phyloP scores from a whole-genome alignment of 2,888 invertebrate genomes.

The Lepidonotus clava region DNA sequence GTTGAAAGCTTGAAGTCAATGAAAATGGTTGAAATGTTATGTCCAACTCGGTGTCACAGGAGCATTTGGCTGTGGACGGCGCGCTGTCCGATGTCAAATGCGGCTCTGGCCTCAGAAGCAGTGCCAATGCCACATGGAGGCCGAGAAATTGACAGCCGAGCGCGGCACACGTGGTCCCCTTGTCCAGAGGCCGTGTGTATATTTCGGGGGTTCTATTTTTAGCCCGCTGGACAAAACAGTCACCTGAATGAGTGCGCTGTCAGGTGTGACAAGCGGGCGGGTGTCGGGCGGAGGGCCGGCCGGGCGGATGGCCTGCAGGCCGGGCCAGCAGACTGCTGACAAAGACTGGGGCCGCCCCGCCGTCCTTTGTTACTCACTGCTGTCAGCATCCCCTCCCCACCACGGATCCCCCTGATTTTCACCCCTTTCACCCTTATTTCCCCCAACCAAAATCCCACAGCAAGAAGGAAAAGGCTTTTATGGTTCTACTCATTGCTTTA shows the following conservation, averaged over 20 bases:
- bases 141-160: slow-evolving; percentile 10
- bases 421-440: not conserved
- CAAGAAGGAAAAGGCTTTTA: not conserved
- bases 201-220: slow-evolving; percentile 39
- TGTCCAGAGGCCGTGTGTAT: not conserved
- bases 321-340: slow-evolving; percentile 7
- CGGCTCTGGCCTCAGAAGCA: not conserved
- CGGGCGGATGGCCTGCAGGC: not conserved
- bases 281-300: not conserved
- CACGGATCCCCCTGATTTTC: not conserved
- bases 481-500: not conserved
- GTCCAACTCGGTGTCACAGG: not conserved
- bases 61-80: not conserved
- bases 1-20: too few relatives aligned
- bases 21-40: not conserved
- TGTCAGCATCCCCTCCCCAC: slow-evolving; percentile 11
- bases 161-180: slow-evolving; percentile 36
- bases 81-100: not conserved
- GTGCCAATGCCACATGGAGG: not conserved
- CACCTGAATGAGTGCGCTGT: not conserved
- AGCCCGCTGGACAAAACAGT: slow-evolving; percentile 12
- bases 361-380: slow-evolving; percentile 15
- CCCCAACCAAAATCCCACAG: not conserved
- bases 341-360: not conserved
- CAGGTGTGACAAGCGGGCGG: slow-evolving; percentile 41